These are phyloP conservation scores for Aphidius gifuensis DNA, from an alignment of 1,140 invertebrate species.

Conservation along the genomic window DNA sequence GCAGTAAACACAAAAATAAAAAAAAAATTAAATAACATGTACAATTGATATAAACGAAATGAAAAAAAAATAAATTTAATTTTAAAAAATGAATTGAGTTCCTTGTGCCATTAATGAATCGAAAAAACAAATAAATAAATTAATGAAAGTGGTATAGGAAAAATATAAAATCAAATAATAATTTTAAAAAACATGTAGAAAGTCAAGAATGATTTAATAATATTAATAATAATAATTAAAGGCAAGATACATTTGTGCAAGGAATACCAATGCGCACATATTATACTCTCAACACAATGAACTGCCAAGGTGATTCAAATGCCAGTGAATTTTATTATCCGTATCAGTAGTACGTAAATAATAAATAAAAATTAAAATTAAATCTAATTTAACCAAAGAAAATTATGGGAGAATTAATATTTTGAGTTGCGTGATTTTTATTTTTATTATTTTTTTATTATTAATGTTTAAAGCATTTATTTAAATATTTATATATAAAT, in stretches of 20 bases:
- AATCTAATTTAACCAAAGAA: not conserved
- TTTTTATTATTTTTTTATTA: not conserved
- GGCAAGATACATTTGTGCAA: conserved; percentile 24
- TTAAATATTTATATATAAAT: too few relatives aligned
- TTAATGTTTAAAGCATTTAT: not conserved
- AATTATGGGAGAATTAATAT: conserved; percentile 39
- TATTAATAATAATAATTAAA: conserved; percentile 22
- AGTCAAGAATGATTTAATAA: conserved; percentile 18
- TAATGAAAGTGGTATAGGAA: not conserved
- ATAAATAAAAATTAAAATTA: conserved; percentile 25
- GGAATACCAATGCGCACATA: conserved; percentile 41
- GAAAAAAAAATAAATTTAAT: conserved; percentile 7
- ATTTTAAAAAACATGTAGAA: not conserved
- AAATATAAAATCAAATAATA: too few relatives aligned
- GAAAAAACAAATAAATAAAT: conserved; percentile 2
- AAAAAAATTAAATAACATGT: conserved; percentile 19
- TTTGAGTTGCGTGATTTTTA: conserved; percentile 38
- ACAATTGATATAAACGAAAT: not conserved
- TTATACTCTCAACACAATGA: conserved; percentile 50
- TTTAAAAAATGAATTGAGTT: conserved; percentile 20
- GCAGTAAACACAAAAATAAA: not conserved
- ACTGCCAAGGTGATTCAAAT: conserved; percentile 56
- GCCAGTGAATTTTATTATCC: conserved; percentile 56
- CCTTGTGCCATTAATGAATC: conserved; percentile 9
- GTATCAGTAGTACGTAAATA: conserved; percentile 52